Percentiles rank a stretch among this genome's conserved stretches.
These are phyloP conservation scores for Linyphia triangularis DNA, from an alignment of 2,888 invertebrate species.

Conservation along the genomic window DNA sequence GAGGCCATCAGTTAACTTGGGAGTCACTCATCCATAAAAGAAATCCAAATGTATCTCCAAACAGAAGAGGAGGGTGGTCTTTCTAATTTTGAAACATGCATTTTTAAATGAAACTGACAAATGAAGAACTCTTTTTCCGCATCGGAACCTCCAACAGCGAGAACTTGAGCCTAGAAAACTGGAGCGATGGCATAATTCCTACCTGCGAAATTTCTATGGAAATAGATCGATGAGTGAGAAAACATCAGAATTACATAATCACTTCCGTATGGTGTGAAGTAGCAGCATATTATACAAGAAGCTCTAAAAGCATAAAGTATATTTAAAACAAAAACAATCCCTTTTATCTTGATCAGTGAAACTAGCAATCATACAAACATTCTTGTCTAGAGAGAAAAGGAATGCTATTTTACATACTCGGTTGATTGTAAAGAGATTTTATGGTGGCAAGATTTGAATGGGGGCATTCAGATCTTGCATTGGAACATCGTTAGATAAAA, in stretches of 20 bases:
- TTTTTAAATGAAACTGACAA: slow-evolving; percentile 19
- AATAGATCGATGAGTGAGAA: slow-evolving; percentile 7
- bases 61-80: slow-evolving; percentile 19
- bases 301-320: not conserved
- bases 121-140: slow-evolving; percentile 1
- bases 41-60: not conserved
- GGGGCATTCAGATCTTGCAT: no score
- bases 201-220: slow-evolving; percentile 20
- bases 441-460: no score
- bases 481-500: no score
- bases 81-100: slow-evolving; percentile 22
- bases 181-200: slow-evolving; percentile 46
- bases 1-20: not conserved
- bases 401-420: no score
- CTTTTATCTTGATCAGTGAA: no score
- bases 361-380: no score
- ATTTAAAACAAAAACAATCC: no score
- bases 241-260: not conserved
- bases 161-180: not conserved
- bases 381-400: no score
- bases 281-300: not conserved
- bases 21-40: slow-evolving; percentile 15
- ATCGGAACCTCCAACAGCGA: not conserved
- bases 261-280: slow-evolving; percentile 42
- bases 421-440: no score